Evolutionary conservation across 2,113 vertebrate genomes (phyloP), one percentile per base, ranked within the genome.

Genomic region (Butorides virescens): DNA sequence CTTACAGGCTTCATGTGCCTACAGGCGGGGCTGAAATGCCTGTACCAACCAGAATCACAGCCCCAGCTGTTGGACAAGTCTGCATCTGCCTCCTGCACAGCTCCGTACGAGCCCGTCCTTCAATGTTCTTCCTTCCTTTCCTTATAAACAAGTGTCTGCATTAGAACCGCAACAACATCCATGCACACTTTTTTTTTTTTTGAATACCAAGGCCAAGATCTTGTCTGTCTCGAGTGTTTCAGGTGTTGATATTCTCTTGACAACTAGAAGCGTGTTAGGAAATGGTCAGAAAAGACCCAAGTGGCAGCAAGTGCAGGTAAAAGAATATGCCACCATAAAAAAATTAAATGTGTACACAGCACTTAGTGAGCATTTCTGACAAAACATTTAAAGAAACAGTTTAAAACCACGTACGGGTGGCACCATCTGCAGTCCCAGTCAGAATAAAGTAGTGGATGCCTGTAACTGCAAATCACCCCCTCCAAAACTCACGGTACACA

Each of bases 401-500:
- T 91, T 29, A 46, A 30, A 68, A 25, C 1, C 1, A 32, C 1
- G 15, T 16, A 3, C 0, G 0, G 5, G 59, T 15, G 42, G 72
- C 70, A 61, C 53, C 39, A 52, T 4, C 72, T 52, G 61, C 50
- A 46, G 23, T 15, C 17, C 29, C 80, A 61, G 34, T 4, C 19
- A 26, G 4, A 30, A 9, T 3, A 47, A n/a, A 27, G 0, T 0
- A 81, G 46, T 0, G 17, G 36, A 56, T 27, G 36, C 25, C 10
- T 1, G 10, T 9, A 59, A 44, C 56, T 34, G 30, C 25, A 50
- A 13, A 46, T 39, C 73, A 2, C 10, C 3, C 1, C 13, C 50
- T 23, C 34, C 3, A 3, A 88, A 93, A 39, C 44, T 49, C 81
- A 4, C 1, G 6, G 27, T 23, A 47, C 46, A 4, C 0, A 1